Evolutionary conservation across 2,888 invertebrate genomes (phyloP).

Genomic region (Anodontia alba): DNA sequence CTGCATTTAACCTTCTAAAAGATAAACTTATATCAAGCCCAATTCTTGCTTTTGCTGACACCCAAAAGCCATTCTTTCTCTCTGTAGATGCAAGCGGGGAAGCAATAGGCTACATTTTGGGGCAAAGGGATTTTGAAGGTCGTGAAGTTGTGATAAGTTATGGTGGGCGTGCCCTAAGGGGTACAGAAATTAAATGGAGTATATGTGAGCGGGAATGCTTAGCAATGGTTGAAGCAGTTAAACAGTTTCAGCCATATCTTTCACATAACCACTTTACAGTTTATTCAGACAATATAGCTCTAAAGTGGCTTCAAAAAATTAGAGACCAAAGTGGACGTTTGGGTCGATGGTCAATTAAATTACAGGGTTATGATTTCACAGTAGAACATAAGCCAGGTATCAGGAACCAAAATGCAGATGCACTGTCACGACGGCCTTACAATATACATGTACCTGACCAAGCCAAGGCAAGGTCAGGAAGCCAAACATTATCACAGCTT

Average conservation of each 20-base stretch:
- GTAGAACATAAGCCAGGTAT: conserved; percentile 40
- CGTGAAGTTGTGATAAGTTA: conserved; percentile 54
- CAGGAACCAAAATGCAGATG: conserved; percentile 47
- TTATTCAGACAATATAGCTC: conserved; percentile 52
- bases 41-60: conserved; percentile 41
- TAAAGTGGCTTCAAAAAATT: conserved; percentile 38
- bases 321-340: conserved; percentile 37
- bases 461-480: neutral
- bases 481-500: neutral
- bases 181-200: conserved; percentile 52
- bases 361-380: conserved; percentile 44
- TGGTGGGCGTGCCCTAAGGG: conserved; percentile 53
- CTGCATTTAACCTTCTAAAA: conserved; percentile 38
- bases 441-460: neutral
- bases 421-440: conserved; percentile 39
- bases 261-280: conserved; percentile 42
- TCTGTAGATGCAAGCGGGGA: conserved; percentile 11
- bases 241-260: conserved; percentile 55
- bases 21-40: conserved; percentile 28
- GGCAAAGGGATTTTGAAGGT: conserved; percentile 40
- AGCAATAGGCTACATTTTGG: conserved; percentile 46
- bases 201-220: conserved; percentile 62
- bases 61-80: conserved; percentile 24
- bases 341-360: conserved; percentile 40
- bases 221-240: conserved; percentile 59